phyloP scores from a whole-genome alignment of 1,140 invertebrate species.

The Bombus superbus region DNA sequence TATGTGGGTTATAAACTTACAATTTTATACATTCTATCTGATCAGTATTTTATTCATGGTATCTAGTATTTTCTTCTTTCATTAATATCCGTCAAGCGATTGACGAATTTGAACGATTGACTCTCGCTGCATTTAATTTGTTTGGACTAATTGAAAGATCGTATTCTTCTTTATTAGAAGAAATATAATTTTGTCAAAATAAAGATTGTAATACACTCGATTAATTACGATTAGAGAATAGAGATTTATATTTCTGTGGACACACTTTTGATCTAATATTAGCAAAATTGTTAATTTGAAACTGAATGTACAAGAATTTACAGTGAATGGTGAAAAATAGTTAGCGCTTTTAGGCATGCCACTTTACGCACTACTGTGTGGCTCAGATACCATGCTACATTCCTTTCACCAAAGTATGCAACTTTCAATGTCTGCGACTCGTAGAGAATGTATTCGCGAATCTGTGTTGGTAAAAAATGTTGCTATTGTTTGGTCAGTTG shows the following conservation, averaged over 20 bases:
- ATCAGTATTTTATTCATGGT: too few species aligned
- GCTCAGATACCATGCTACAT: slow-evolving; percentile 1
- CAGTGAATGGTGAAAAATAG: background rate
- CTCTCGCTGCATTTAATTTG: too few species aligned
- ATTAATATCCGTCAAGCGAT: too few species aligned
- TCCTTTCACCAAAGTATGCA: slow-evolving; percentile 12
- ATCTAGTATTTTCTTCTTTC: too few species aligned
- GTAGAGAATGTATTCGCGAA: background rate
- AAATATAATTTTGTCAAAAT: too few species aligned
- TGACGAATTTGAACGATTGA: too few species aligned
- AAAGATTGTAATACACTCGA: background rate
- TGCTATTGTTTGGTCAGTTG: background rate
- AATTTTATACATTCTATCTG: too few species aligned
- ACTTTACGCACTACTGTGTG: background rate
- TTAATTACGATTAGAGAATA: background rate
- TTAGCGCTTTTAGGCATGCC: background rate
- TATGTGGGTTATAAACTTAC: too few species aligned
- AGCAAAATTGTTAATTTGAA: background rate
- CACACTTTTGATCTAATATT: background rate
- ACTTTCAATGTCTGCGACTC: slow-evolving; percentile 5
- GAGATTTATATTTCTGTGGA: too few species aligned
- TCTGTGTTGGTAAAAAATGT: background rate
- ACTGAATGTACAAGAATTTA: background rate
- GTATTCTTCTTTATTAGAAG: too few species aligned
- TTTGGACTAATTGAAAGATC: too few species aligned